phyloP scores from a whole-genome alignment of 2,888 invertebrate genomes.

The Ochropleura leucogaster region DNA sequence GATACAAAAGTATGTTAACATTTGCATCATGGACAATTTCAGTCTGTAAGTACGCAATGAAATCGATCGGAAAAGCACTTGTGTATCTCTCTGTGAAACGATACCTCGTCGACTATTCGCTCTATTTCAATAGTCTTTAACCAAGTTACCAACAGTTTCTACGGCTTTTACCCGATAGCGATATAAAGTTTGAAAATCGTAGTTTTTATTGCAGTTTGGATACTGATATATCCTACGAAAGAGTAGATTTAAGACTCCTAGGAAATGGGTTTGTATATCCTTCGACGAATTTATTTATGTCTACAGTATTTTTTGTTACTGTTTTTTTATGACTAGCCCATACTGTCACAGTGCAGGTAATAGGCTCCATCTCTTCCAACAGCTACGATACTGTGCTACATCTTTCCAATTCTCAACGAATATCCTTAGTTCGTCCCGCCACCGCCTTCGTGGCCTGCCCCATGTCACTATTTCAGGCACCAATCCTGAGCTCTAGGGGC shows the following conservation, averaged over 20 bases:
- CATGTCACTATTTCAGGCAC: too few species aligned
- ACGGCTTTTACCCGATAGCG: slow-evolving; percentile 56
- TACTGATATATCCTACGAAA: slow-evolving; percentile 60
- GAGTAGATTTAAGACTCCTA: slow-evolving; percentile 35
- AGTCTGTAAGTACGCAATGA: slow-evolving; percentile 48
- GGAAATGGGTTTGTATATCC: slow-evolving; percentile 37
- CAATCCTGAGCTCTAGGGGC: too few species aligned
- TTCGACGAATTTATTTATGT: slow-evolving; percentile 8
- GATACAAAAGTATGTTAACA: slow-evolving; percentile 28
- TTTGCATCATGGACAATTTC: slow-evolving; percentile 51
- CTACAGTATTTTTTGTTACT: neutral
- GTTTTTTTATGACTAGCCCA: too few species aligned
- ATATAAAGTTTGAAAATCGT: slow-evolving; percentile 70
- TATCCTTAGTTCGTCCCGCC: too few species aligned
- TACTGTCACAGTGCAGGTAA: too few species aligned
- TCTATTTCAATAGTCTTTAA: slow-evolving; percentile 68
- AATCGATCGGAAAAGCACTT: slow-evolving; percentile 60
- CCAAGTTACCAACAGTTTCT: slow-evolving; percentile 66
- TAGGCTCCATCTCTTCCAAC: too few species aligned
- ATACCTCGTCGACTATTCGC: slow-evolving; percentile 52
- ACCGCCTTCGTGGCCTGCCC: too few species aligned
- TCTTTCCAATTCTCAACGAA: too few species aligned
- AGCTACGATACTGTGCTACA: too few species aligned
- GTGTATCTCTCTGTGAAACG: slow-evolving; percentile 45
- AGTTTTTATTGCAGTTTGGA: slow-evolving; percentile 71